phyloP scores from a whole-genome alignment of 2,888 invertebrate genomes.

The Drosophila lacicola region DNA sequence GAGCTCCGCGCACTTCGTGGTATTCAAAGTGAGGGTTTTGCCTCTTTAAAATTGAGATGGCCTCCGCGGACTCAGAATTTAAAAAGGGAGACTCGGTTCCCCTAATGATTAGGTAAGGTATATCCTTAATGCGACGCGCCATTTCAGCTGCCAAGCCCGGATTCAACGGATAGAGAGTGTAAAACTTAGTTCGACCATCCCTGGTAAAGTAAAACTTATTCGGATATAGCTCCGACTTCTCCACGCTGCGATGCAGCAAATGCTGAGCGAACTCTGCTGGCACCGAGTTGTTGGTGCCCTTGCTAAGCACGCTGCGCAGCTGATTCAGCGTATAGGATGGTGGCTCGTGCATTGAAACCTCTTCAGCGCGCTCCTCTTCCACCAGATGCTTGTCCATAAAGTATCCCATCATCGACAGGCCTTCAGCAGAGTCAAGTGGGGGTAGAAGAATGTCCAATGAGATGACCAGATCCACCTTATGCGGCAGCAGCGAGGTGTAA shows the following conservation, averaged over 20 bases:
- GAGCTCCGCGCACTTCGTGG: conserved; percentile 88
- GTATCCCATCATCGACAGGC: neutral
- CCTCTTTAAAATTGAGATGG: conserved; percentile 86
- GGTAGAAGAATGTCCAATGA: conserved; percentile 62
- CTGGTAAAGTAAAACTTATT: conserved; percentile 86
- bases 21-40: conserved; percentile 87
- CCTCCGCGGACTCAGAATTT: conserved; percentile 85
- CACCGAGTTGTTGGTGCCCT: conserved; percentile 87
- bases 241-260: conserved; percentile 86
- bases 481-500: conserved; percentile 86
- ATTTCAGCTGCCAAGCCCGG: conserved; percentile 86
- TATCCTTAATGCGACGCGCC: conserved; percentile 84
- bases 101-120: conserved; percentile 88
- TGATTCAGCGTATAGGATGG: conserved; percentile 88
- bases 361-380: conserved; percentile 79
- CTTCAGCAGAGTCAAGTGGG: neutral
- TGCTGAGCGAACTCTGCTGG: conserved; percentile 86
- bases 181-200: conserved; percentile 71
- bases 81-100: conserved; percentile 86
- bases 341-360: conserved; percentile 84
- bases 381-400: conserved; percentile 84
- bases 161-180: conserved; percentile 33
- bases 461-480: conserved; percentile 73
- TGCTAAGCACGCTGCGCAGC: conserved; percentile 86
- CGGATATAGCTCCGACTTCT: conserved; percentile 86